phyloP scores from a whole-genome alignment of 2,113 vertebrate species.

The Megaptera novaeangliae region DNA sequence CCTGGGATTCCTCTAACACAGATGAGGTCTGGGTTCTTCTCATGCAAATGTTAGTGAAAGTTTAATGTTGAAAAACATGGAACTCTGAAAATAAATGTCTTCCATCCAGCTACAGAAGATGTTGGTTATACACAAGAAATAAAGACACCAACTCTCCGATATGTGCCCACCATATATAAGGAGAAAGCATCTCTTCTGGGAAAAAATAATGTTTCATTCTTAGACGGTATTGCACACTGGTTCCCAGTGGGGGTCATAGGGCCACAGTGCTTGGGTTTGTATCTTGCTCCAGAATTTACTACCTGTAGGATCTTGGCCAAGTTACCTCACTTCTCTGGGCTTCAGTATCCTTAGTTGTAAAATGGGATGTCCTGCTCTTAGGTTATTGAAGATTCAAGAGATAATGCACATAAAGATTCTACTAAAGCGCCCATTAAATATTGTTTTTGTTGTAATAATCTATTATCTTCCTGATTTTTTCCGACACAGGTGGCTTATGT shows the following conservation, averaged over 20 bases:
- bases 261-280: not conserved
- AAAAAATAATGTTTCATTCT: not conserved
- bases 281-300: not conserved
- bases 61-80: not conserved
- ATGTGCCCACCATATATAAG: not conserved
- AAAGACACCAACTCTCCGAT: not conserved
- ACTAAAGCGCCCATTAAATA: not conserved
- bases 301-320: not conserved
- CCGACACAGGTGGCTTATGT: not conserved
- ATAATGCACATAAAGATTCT: not conserved
- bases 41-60: constrained; percentile 8
- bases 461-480: not conserved
- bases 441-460: not conserved
- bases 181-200: not conserved
- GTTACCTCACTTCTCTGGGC: not conserved
- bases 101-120: not conserved
- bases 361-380: not conserved
- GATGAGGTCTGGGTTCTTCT: not conserved
- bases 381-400: not conserved
- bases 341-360: not conserved
- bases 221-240: not conserved
- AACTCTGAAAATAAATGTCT: not conserved
- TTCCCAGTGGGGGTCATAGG: not conserved
- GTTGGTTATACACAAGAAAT: not conserved
- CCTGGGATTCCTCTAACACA: not conserved